Evolutionary conservation across 2,113 vertebrate species (phyloP), one percentile per base, ranked within the genome.

Genomic region (Vombatus ursinus): DNA sequence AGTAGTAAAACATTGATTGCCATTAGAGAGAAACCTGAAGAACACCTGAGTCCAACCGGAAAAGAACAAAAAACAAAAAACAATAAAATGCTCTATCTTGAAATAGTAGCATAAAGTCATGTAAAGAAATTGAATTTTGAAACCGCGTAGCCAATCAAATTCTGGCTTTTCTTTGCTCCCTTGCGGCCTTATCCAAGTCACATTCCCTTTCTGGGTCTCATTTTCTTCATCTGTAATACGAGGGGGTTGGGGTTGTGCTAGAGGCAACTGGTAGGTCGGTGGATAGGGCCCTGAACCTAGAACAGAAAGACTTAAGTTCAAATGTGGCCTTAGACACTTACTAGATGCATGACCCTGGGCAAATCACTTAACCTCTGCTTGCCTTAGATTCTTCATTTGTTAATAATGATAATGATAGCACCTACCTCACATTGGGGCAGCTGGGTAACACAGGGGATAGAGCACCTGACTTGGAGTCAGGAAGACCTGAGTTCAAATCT

Each of bases 11-110:
- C 12, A 50, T 48, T 50, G 91, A 48, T 6, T 90, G 90, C 31
- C 89, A 49, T 94, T 37, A 93, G 89, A 52, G 23, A 44, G 95
- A 84, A 61, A 61, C 50, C 54, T 92, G 3, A 26, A 94, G 89
- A 95, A 68, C 92, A 37, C 2, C 26, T 54, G 49, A 93, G 50
- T 90, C 25, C 91, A 23, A 91, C 31, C 19, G 44, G 68, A 8
- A 23, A 19, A 7, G 44, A 44, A n/a, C 1, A 1, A 54, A 54
- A 26, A 54, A 54, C 25, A 54, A 54, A 4, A 54, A 52, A 52
- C 12, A 19, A 52, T 12, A 52, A 54, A 77, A 77, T 2, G 0
- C n/a, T n/a, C 31, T 23, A 44, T 84, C 44, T 84, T 44, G n/a
- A 44, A 44, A 77, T 12, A n/a, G 61, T 14, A 7, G 5, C 12